These are phyloP conservation scores for Sylvia borin DNA, from an alignment of 2,797 vertebrate species.

Conservation along the genomic window DNA sequence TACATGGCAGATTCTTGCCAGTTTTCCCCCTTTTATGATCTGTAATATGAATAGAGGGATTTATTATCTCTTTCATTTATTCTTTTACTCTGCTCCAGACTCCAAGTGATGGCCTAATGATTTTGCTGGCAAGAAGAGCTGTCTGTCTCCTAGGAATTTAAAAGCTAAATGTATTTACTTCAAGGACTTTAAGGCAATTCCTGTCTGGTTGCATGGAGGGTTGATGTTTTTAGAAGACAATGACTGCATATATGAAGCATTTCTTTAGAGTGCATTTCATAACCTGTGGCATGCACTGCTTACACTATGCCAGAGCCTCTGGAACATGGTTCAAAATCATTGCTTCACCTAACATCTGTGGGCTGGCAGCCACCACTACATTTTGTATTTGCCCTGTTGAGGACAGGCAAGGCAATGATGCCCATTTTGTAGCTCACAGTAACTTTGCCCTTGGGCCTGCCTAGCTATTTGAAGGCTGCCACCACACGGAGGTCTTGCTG, in stretches of 20 bases:
- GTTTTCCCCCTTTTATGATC: neutral
- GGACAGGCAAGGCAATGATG: neutral
- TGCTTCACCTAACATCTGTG: neutral
- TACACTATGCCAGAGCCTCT: neutral
- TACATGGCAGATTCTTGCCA: neutral
- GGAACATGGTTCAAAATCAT: neutral
- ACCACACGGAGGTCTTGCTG: fast-evolving
- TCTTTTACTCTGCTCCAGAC: neutral
- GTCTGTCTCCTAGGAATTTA: neutral
- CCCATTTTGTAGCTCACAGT: neutral
- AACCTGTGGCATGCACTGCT: neutral
- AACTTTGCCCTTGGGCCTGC: neutral
- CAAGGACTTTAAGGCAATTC: neutral
- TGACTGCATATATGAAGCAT: neutral
- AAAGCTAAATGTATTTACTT: neutral
- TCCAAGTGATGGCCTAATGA: neutral
- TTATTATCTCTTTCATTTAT: constrained; percentile 9
- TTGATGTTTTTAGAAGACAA: neutral
- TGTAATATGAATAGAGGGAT: neutral
- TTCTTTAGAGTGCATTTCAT: neutral
- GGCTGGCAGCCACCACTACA: neutral
- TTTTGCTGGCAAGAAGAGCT: neutral
- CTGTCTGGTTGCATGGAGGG: neutral
- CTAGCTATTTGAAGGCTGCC: neutral
- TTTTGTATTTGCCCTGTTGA: neutral